Base-by-base conservation (phyloP, 2,888 invertebrate species). In the Brachypalpus laphriformis region DNA sequence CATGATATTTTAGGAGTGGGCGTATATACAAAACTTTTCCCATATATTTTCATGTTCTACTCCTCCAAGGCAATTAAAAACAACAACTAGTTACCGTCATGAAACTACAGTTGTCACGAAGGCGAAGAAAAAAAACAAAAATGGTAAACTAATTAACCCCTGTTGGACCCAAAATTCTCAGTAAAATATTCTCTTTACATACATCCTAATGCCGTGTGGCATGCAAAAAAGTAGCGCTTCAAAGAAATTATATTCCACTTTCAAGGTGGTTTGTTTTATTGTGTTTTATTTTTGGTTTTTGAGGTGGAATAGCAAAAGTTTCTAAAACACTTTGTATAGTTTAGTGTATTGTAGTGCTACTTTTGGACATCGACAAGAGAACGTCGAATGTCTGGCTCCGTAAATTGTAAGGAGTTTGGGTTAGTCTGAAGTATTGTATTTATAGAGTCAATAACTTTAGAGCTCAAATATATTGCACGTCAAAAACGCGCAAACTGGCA, bases 141-240 rank as follows among this genome's bases (percentile, higher is more conserved):
- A 28, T 11, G 8, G 42, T 14, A 42, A 25, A 45, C 42, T 28
- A 61, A 42, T 25, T 61, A 42, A 45, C 25, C 42, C 25, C 42
- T 28, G 25, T 57, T 20, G 57, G 57, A 37, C 57, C 20, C 11
- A 37, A 57, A 20, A 20, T 25, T 49, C 5, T 3, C 7, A 14
- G 56, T 56, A 18, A 18, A 9, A 34, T 34, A 16, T 57, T 37
- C 25, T 22, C 16, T 57, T 72, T 72, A 51, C 51, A 72, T 72
- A 51, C 51, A 72, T 40, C n/a, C 25, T 14, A 61, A 72, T 61
- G 18, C 51, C 72, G 72, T 72, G 72, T 61, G 40, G 51, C 72
- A 70, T 47, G 70, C 70, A 47, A 9, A 6, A 45, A 49, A 6
- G 18, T 40, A 70, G 22, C 70, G 70, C 70, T 56, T 57, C 57